Evolutionary conservation across 1,140 invertebrate genomes (phyloP).

Genomic region (Bombus cullumanus): DNA sequence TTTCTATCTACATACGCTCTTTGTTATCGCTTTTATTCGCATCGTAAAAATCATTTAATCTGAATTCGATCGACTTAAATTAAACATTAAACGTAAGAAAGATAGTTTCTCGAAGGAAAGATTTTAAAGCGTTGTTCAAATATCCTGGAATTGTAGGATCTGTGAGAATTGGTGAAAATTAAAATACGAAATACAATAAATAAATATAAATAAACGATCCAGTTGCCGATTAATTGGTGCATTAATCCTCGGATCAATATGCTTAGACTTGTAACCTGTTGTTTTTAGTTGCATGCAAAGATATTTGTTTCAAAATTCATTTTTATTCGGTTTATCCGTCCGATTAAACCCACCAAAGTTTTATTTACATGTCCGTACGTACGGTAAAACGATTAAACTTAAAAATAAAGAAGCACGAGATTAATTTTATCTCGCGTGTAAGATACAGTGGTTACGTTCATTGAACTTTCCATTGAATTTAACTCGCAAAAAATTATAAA

Average conservation of each 20-base stretch:
- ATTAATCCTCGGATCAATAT: neutral
- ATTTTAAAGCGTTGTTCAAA: neutral
- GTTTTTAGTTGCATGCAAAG: no score
- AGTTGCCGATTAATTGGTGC: neutral
- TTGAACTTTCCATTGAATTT: neutral
- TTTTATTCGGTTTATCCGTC: neutral
- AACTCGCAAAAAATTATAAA: neutral
- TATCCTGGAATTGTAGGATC: no score
- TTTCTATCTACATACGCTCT: neutral
- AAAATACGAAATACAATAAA: neutral
- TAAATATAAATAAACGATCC: neutral
- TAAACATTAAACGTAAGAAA: neutral
- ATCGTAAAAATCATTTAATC: accelerated
- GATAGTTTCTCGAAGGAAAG: neutral
- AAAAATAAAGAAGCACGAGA: neutral
- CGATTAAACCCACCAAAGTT: no score
- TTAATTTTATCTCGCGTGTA: neutral
- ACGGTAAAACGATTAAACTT: neutral
- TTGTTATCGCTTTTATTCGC: neutral
- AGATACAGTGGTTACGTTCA: neutral
- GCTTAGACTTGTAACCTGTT: accelerated
- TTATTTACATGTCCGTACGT: neutral
- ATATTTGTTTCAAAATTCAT: neutral
- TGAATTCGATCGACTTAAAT: accelerated
- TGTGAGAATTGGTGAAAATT: neutral